Percentiles rank a stretch among this genome's conserved stretches.
These are phyloP conservation scores for Tapirus terrestris DNA, from an alignment of 2,113 vertebrate genomes.

Conservation along the genomic window DNA sequence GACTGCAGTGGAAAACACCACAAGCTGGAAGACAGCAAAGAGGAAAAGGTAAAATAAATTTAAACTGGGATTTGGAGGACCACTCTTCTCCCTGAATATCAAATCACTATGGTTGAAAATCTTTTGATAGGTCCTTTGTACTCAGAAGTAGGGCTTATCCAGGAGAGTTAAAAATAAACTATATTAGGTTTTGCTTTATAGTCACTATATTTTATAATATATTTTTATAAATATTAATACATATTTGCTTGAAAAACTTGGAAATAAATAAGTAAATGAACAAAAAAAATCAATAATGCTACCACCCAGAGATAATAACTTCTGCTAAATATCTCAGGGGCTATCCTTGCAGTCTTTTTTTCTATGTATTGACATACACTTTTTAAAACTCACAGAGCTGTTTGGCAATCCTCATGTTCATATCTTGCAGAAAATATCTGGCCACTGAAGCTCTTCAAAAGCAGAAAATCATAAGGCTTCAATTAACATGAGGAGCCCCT, in stretches of 20 bases:
- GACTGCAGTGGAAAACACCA: neutral
- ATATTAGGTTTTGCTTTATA: conserved; percentile 36
- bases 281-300: conserved; percentile 14
- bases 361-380: neutral
- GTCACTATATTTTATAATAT: neutral
- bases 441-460: neutral
- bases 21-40: neutral
- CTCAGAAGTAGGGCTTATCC: neutral
- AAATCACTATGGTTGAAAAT: neutral
- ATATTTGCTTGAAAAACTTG: conserved; percentile 5
- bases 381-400: conserved; percentile 8
- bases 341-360: neutral
- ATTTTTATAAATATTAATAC: neutral
- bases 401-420: neutral
- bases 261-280: neutral
- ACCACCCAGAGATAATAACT: neutral
- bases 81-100: neutral
- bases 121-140: neutral
- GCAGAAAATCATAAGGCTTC: conserved; percentile 15
- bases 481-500: neutral
- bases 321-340: neutral
- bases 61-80: neutral
- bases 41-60: neutral
- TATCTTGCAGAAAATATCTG: neutral
- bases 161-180: neutral